Evolutionary conservation across 2,797 vertebrate species (phyloP).

Genomic region (Myotis findleyi): DNA sequence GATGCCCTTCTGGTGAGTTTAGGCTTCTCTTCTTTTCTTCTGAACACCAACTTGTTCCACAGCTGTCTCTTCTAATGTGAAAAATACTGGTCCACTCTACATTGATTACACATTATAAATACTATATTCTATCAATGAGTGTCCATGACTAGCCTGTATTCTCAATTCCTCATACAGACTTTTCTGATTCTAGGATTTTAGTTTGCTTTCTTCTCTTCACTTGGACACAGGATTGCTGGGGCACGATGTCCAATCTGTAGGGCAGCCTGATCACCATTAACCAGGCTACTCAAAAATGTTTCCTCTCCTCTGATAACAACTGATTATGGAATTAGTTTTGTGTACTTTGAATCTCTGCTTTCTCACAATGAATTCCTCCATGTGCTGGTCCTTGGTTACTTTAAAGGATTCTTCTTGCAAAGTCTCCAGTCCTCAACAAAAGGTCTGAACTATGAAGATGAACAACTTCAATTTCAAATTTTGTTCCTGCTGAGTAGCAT

Average conservation of each 20-base stretch:
- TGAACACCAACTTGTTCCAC: background rate
- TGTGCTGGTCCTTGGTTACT: background rate
- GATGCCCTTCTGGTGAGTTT: background rate
- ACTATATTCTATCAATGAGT: background rate
- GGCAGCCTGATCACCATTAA: background rate
- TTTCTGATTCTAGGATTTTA: background rate
- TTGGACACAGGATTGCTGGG: background rate
- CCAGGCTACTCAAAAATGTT: background rate
- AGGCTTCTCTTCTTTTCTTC: background rate
- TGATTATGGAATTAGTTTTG: background rate
- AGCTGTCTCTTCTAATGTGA: background rate
- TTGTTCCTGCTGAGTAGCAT: background rate
- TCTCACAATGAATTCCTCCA: background rate
- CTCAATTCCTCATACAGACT: background rate
- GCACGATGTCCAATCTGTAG: background rate
- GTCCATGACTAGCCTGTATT: background rate
- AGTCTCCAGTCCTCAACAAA: slow-evolving; percentile 19
- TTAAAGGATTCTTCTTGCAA: background rate
- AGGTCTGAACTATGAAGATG: background rate
- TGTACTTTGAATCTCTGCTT: background rate
- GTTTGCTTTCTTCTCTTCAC: background rate
- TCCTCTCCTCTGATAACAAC: background rate
- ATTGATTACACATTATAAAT: background rate
- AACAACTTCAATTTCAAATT: background rate
- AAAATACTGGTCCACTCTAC: background rate